Evolutionary conservation across 2,113 vertebrate genomes (phyloP).

Genomic region (Podilymbus podiceps): DNA sequence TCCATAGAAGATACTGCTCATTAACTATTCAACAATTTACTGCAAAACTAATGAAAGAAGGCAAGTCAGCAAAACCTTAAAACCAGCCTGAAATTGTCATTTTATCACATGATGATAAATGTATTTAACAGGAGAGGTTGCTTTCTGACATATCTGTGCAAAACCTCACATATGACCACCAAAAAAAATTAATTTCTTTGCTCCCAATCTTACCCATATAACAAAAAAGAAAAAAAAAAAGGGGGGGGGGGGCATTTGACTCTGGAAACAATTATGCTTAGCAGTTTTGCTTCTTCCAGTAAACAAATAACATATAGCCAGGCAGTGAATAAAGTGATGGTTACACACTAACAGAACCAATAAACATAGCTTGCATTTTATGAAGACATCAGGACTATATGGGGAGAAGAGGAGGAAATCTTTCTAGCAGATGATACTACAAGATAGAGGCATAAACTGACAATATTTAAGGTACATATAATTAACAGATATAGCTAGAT

Average conservation of each 20-base stretch:
- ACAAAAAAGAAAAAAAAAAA: background rate
- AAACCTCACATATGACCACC: background rate
- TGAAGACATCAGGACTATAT: background rate
- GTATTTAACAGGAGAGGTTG: background rate
- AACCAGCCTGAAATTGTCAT: background rate
- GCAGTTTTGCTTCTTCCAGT: background rate
- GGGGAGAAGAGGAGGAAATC: background rate
- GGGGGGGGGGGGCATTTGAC: background rate
- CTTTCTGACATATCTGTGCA: background rate
- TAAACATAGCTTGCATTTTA: background rate
- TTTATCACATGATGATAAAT: background rate
- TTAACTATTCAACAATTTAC: background rate
- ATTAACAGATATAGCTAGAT: background rate
- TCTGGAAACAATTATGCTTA: background rate
- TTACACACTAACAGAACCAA: background rate
- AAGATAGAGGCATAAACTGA: background rate
- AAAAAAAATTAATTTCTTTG: background rate
- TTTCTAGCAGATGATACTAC: background rate
- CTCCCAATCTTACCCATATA: background rate
- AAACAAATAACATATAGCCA: background rate
- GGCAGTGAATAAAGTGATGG: background rate
- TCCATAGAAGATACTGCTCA: background rate
- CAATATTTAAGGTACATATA: background rate
- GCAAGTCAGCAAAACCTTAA: background rate
- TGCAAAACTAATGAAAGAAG: background rate